phyloP scores from a whole-genome alignment of 2,888 invertebrate species.

The Autographa pulchrina region DNA sequence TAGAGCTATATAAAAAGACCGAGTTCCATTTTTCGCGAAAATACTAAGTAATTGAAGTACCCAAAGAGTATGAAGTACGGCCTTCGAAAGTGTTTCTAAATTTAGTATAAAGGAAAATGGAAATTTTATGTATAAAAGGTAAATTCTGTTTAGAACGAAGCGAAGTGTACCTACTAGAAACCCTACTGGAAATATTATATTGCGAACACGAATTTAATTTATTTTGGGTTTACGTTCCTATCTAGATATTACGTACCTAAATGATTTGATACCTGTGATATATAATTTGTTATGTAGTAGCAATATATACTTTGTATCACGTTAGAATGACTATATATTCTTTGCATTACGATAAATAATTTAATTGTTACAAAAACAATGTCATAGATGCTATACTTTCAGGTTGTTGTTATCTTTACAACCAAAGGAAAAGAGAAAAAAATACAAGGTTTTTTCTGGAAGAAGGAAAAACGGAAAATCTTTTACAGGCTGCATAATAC shows the following conservation, averaged over 20 bases:
- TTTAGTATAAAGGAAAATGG: conserved; percentile 2
- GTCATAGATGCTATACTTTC: not conserved
- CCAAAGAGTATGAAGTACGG: not conserved
- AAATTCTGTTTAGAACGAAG: not conserved
- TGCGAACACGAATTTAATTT: not conserved
- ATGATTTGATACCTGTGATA: not conserved
- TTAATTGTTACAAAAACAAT: not conserved
- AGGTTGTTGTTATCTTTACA: not conserved
- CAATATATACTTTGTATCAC: no score
- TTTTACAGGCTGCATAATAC: not conserved
- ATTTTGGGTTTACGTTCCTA: not conserved
- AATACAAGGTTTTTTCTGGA: not conserved
- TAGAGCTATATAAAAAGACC: conserved; percentile 16
- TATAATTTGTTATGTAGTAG: not conserved
- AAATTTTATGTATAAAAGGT: not conserved
- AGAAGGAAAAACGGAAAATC: not conserved
- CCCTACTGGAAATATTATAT: not conserved
- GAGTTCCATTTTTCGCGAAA: conserved; percentile 15
- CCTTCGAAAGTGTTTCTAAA: conserved; percentile 11
- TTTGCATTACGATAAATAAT: no score
- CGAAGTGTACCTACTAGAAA: not conserved
- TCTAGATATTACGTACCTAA: not conserved
- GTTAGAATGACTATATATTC: no score
- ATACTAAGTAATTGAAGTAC: conserved; percentile 26
- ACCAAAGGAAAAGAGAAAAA: not conserved